phyloP scores from a whole-genome alignment of 2,113 vertebrate species.

The Epinephelus cyanopodus region DNA sequence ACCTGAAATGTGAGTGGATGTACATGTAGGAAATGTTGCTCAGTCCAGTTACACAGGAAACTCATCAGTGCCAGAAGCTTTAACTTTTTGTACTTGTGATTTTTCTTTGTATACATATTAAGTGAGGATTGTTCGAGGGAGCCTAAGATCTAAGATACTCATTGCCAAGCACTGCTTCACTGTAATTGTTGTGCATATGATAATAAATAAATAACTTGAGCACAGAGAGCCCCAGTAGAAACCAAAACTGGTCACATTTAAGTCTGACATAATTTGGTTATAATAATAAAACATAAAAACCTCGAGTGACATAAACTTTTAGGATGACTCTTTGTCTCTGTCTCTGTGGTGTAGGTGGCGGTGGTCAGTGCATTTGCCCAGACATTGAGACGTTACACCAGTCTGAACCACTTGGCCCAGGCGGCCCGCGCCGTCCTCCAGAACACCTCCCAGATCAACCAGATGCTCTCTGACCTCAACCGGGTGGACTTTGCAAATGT shows the following conservation, averaged over 20 bases:
- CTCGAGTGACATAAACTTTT: background rate
- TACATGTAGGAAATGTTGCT: background rate
- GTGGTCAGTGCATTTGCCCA: slow-evolving; percentile 97
- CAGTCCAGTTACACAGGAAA: background rate
- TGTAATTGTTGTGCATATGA: too few relatives aligned
- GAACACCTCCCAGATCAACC: slow-evolving; percentile 98
- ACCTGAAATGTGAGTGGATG: background rate
- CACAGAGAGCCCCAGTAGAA: background rate
- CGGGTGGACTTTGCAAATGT: slow-evolving; percentile 98
- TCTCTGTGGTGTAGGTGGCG: slow-evolving; percentile 84
- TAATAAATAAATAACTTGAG: background rate
- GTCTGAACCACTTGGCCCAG: slow-evolving; percentile 97
- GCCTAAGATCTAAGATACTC: too few relatives aligned
- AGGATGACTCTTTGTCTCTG: background rate
- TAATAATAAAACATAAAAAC: background rate
- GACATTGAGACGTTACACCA: slow-evolving; percentile 95
- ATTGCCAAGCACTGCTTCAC: too few relatives aligned
- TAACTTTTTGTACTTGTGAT: too few relatives aligned
- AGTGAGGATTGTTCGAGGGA: too few relatives aligned
- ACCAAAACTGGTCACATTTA: background rate
- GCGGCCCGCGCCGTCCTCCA: slow-evolving; percentile 96
- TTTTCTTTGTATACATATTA: too few relatives aligned
- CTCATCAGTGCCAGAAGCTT: background rate
- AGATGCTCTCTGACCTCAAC: slow-evolving; percentile 99
- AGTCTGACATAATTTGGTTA: background rate